phyloP scores from a whole-genome alignment of 2,888 invertebrate species.

The Drosophila multiciliata region DNA sequence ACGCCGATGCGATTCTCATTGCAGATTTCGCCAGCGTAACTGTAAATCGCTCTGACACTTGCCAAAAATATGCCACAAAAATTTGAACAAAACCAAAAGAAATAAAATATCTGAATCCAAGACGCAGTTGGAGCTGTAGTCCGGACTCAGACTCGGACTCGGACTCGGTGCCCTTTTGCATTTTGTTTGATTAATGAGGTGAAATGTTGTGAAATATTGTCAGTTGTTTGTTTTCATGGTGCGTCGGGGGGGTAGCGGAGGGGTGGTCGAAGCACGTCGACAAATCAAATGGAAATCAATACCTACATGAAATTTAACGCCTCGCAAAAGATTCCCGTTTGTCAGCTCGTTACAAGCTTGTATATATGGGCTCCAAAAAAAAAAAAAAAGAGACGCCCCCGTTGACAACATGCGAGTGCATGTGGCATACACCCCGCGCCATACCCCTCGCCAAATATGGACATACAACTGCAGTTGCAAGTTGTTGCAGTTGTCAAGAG shows the following conservation, averaged over 20 bases:
- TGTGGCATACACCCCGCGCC: slow-evolving; percentile 2
- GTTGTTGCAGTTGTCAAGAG: slow-evolving; percentile 53
- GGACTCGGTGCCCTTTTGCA: slow-evolving; percentile 36
- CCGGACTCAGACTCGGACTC: slow-evolving; percentile 3
- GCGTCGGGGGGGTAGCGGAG: neutral
- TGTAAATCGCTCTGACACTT: slow-evolving; percentile 75
- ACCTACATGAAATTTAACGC: slow-evolving; percentile 74
- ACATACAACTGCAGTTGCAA: slow-evolving; percentile 44
- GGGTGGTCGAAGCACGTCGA: slow-evolving; percentile 22
- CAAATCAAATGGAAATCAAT: slow-evolving; percentile 79
- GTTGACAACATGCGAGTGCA: slow-evolving; percentile 21
- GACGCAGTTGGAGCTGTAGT: slow-evolving; percentile 16
- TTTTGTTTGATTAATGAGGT: slow-evolving; percentile 83
- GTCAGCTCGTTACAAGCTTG: slow-evolving; percentile 39
- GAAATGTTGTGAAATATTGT: slow-evolving; percentile 84
- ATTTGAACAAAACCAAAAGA: slow-evolving; percentile 4
- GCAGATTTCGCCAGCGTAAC: slow-evolving; percentile 49
- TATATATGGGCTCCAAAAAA: slow-evolving; percentile 12
- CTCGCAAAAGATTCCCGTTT: slow-evolving; percentile 47
- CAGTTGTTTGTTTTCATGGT: slow-evolving; percentile 18
- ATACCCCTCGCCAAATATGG: slow-evolving; percentile 45
- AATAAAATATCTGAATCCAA: slow-evolving; percentile 21
- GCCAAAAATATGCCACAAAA: slow-evolving; percentile 71
- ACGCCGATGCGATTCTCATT: slow-evolving; percentile 48
- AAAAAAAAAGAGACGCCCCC: slow-evolving; percentile 29